phyloP scores from a whole-genome alignment of 2,888 invertebrate species.

The Spodoptera picta region DNA sequence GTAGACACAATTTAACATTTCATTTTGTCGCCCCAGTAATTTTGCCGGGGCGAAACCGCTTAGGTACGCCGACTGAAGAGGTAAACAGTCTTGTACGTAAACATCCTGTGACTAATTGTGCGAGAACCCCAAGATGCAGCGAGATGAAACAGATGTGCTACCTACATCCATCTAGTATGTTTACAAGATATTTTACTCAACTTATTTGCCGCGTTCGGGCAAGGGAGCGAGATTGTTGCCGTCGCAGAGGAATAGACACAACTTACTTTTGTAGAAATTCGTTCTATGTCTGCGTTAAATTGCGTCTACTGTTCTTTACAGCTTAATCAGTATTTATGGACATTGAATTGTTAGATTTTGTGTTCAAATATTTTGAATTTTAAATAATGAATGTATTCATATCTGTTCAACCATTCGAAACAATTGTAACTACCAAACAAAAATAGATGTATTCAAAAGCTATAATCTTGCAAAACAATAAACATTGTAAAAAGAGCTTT shows the following conservation, averaged over 20 bases:
- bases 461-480: slow-evolving; percentile 38
- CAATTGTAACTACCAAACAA: slow-evolving; percentile 13
- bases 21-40: slow-evolving; percentile 20
- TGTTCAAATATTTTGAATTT: too few relatives aligned
- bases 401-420: not conserved
- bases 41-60: slow-evolving; percentile 10
- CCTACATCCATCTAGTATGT: slow-evolving; percentile 67
- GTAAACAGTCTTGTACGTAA: slow-evolving; percentile 68
- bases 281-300: too few relatives aligned
- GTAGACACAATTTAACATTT: slow-evolving; percentile 14
- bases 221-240: slow-evolving; percentile 18
- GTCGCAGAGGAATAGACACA: slow-evolving; percentile 17
- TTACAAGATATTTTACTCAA: slow-evolving; percentile 63
- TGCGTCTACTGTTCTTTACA: too few relatives aligned
- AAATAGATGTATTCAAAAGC: slow-evolving; percentile 21
- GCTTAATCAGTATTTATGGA: too few relatives aligned
- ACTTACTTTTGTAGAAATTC: too few relatives aligned
- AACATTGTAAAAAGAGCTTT: slow-evolving; percentile 43
- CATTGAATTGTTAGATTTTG: too few relatives aligned
- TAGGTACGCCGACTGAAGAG: slow-evolving; percentile 41
- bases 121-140: slow-evolving; percentile 52
- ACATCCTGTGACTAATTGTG: slow-evolving; percentile 80
- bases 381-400: too few relatives aligned
- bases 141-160: slow-evolving; percentile 77
- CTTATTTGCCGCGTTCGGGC: slow-evolving; percentile 27